phyloP scores from a whole-genome alignment of 1,140 invertebrate species.

The Sycobia sp. region DNA sequence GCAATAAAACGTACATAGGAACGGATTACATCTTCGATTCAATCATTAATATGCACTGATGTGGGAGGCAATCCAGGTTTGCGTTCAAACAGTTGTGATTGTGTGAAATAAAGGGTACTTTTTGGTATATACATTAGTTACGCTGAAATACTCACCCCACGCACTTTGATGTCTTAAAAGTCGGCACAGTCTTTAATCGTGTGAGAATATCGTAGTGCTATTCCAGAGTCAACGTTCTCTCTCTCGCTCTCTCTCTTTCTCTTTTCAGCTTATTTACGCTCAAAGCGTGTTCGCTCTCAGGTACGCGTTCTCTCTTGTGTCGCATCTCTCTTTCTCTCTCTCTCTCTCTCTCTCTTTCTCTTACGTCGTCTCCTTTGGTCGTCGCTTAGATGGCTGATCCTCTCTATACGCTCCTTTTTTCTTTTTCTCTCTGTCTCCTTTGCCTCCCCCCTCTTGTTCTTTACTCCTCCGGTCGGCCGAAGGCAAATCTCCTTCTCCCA shows the following conservation, averaged over 20 bases:
- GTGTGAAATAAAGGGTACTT: no score
- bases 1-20: no score
- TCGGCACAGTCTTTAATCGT: no score
- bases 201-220: conserved; percentile 29
- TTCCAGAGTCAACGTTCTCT: conserved; percentile 30
- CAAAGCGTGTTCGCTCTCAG: conserved; percentile 13
- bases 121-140: no score
- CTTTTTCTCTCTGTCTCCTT: neutral
- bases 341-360: neutral
- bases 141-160: no score
- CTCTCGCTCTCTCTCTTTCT: conserved; percentile 26
- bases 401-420: neutral
- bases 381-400: conserved; percentile 8
- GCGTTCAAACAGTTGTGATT: no score
- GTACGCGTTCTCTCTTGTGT: conserved; percentile 5
- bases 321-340: conserved; percentile 1
- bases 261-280: conserved; percentile 20
- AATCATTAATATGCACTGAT: no score
- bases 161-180: no score
- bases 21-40: no score
- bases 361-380: conserved; percentile 1
- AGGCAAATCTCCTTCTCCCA: conserved; percentile 26
- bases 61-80: no score
- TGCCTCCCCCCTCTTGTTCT: no score
- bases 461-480: neutral